A percentile compares a stretch with the other conserved stretches of the same genome.
These are phyloP conservation scores for Synergus laeviventris DNA, from an alignment of 2,888 invertebrate species.

Conservation along the genomic window DNA sequence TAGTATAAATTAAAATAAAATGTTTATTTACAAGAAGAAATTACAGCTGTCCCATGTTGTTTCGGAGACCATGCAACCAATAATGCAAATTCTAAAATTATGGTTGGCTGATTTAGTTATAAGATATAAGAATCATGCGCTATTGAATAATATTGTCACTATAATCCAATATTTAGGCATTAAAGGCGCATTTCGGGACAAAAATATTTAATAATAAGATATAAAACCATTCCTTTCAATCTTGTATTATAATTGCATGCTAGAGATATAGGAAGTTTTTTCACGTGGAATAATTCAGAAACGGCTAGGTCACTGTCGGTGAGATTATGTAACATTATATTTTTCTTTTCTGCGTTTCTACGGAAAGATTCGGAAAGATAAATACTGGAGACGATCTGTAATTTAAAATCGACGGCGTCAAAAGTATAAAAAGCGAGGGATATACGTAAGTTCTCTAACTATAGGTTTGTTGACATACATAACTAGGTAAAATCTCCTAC, in stretches of 20 bases:
- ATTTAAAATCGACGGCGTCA: conserved; percentile 3
- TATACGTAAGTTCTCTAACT: neutral
- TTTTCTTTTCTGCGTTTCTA: conserved; percentile 25
- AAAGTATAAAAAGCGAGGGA: neutral
- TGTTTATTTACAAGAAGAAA: neutral
- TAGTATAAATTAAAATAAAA: neutral
- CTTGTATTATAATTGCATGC: too few species aligned
- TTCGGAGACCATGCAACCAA: neutral
- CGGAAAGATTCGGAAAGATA: neutral
- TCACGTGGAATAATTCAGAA: neutral
- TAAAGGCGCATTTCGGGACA: too few species aligned
- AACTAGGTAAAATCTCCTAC: too few species aligned
- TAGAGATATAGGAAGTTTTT: neutral
- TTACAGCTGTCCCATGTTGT: neutral
- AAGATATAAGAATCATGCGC: neutral
- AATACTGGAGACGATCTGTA: conserved; percentile 4
- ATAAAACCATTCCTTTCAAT: too few species aligned
- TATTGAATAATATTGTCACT: neutral
- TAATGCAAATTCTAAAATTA: neutral
- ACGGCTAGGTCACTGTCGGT: conserved; percentile 13
- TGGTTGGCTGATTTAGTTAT: neutral
- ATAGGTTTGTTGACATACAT: too few species aligned
- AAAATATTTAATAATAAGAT: too few species aligned
- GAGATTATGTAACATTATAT: conserved; percentile 18
- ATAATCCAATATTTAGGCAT: too few species aligned